A percentile compares a stretch with the other conserved stretches of the same genome.
phyloP scores from a whole-genome alignment of 2,888 invertebrate species.

The Synergus umbraculus region DNA sequence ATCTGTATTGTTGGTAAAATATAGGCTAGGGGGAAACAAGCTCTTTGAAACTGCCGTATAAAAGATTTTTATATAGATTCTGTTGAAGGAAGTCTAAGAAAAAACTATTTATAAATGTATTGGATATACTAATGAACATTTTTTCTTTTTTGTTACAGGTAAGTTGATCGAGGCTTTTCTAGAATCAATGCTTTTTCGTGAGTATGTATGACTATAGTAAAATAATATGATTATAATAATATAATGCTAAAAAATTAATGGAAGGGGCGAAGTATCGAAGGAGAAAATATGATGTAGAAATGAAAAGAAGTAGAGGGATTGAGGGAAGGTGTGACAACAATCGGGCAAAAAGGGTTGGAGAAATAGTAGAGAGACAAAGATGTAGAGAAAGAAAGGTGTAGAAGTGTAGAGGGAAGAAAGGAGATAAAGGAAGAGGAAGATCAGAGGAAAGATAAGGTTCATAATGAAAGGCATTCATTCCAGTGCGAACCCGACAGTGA shows the following conservation, averaged over 20 bases:
- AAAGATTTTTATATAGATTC: no score
- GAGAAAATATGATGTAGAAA: neutral
- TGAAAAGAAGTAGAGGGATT: conserved; percentile 35
- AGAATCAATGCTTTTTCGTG: neutral
- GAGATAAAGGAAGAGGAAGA: conserved; percentile 57
- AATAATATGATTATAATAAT: neutral
- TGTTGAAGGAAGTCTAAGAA: no score
- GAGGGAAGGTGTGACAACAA: conserved; percentile 30
- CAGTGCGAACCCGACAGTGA: conserved; percentile 71
- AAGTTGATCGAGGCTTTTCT: neutral
- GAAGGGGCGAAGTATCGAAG: conserved; percentile 32
- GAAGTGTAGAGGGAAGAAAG: conserved; percentile 41
- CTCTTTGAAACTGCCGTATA: no score
- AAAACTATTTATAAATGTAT: no score
- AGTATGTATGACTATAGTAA: neutral
- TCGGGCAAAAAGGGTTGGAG: conserved; percentile 27
- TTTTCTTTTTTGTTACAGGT: conserved; percentile 9
- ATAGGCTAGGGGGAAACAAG: no score
- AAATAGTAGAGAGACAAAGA: conserved; percentile 42
- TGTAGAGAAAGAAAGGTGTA: conserved; percentile 38
- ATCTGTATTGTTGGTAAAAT: no score
- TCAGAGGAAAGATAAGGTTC: conserved; percentile 72
- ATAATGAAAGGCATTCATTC: conserved; percentile 77
- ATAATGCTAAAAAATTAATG: conserved; percentile 11
- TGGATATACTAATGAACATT: no score